Percentiles rank a stretch among this genome's conserved stretches.
Evolutionary conservation across 2,888 invertebrate species (phyloP).

Genomic region (Erebia epiphron): DNA sequence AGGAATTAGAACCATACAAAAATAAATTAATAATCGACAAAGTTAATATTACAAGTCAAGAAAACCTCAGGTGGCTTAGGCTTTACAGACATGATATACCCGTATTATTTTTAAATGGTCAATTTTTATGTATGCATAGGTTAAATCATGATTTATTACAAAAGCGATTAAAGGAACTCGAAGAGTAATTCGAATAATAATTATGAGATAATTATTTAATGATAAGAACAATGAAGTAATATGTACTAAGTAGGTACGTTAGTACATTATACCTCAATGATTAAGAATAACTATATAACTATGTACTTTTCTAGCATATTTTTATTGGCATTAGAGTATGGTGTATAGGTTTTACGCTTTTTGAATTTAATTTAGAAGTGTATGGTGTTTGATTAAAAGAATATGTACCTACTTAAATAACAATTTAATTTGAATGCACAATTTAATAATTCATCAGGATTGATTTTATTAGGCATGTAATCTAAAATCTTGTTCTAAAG

Average conservation of each 20-base stretch:
- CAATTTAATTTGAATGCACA: too few species aligned
- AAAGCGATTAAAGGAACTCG: conserved; percentile 70
- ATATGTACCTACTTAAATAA: too few species aligned
- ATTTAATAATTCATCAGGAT: too few species aligned
- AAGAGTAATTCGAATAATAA: conserved; percentile 55
- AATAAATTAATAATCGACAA: conserved; percentile 86
- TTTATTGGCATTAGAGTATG: too few species aligned
- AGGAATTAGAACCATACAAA: conserved; percentile 83
- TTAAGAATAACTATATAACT: too few species aligned
- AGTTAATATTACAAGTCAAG: conserved; percentile 89
- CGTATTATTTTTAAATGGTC: conserved; percentile 92
- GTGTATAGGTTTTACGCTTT: too few species aligned
- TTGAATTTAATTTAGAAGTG: too few species aligned
- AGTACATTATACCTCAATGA: too few species aligned
- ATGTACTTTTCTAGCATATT: neutral
- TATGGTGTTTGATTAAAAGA: too few species aligned
- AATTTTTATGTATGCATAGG: conserved; percentile 90
- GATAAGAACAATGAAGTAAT: neutral
- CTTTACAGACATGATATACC: conserved; percentile 93
- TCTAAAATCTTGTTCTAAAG: too few species aligned
- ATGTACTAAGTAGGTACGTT: too few species aligned
- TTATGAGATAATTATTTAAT: neutral
- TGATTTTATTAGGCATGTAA: too few species aligned
- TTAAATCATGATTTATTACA: conserved; percentile 84
- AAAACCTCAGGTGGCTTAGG: conserved; percentile 88